These are phyloP conservation scores for Oikopleura albicans DNA, from an alignment of 23 tunicate species.

Conservation along the genomic window DNA sequence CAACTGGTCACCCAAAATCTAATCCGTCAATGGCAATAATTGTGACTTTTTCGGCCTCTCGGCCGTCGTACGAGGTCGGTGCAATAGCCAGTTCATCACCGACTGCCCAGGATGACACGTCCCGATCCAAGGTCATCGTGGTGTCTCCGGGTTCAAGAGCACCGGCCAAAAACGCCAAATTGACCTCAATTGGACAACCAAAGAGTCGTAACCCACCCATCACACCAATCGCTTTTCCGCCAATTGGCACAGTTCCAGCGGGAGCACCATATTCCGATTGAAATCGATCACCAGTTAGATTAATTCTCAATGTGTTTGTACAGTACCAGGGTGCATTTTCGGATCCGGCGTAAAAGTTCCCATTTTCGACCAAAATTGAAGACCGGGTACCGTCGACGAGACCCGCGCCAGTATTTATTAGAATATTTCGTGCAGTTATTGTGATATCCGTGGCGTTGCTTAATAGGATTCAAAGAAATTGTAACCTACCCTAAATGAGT, in stretches of 20 bases:
- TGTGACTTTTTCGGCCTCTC: not conserved
- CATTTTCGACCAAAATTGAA: not conserved
- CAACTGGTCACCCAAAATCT: too few relatives aligned
- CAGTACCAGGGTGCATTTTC: not conserved
- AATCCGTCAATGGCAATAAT: not conserved
- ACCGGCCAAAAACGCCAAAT: not conserved
- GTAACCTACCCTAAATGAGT: too few relatives aligned
- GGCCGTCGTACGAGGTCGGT: not conserved
- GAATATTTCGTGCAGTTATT: not conserved
- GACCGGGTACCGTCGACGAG: not conserved
- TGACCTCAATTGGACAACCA: not conserved
- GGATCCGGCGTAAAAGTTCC: not conserved
- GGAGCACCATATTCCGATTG: not conserved
- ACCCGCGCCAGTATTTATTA: not conserved
- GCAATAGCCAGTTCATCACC: not conserved
- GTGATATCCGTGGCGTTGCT: not conserved
- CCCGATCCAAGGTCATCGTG: not conserved
- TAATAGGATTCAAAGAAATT: too few relatives aligned
- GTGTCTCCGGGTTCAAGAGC: not conserved
- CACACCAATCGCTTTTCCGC: not conserved
- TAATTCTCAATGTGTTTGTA: not conserved
- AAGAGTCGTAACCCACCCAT: not conserved
- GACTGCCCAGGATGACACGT: not conserved
- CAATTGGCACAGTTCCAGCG: not conserved
- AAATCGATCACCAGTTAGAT: not conserved